These are phyloP conservation scores for Leuciscus idus DNA, from an alignment of 2,113 vertebrate species.

Conservation along the genomic window DNA sequence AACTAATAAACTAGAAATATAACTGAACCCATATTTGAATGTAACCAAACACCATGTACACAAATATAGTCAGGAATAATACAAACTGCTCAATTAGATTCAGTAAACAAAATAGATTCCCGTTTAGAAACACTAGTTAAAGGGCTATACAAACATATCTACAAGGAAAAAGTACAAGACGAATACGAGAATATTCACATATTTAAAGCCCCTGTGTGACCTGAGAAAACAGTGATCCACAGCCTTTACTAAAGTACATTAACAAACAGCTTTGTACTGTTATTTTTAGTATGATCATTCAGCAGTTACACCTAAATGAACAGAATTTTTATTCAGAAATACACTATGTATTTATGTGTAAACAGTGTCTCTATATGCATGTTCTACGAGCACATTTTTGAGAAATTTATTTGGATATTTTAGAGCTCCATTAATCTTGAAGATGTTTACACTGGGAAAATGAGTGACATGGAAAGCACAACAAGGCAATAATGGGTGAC, in stretches of 20 bases:
- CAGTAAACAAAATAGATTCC: slow-evolving; percentile 53
- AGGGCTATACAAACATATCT: slow-evolving; percentile 33
- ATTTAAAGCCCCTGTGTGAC: not conserved
- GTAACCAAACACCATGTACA: slow-evolving; percentile 39
- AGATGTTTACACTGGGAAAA: not conserved
- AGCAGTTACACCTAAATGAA: not conserved
- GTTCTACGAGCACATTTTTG: not conserved
- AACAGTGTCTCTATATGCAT: not conserved
- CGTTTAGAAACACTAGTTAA: slow-evolving; percentile 23
- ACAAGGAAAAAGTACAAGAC: slow-evolving; percentile 32
- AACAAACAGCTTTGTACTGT: not conserved
- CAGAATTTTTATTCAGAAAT: not conserved
- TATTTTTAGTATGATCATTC: not conserved
- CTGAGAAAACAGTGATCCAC: slow-evolving; percentile 21
- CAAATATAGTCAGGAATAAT: slow-evolving; percentile 45
- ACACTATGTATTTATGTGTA: not conserved
- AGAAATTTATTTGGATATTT: not conserved
- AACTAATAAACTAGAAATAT: slow-evolving; percentile 28
- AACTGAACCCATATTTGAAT: slow-evolving; percentile 22
- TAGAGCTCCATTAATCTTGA: not conserved
- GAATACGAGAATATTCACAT: slow-evolving; percentile 13
- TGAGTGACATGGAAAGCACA: not conserved
- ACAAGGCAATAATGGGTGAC: not conserved
- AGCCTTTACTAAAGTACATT: not conserved
- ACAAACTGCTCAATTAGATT: slow-evolving; percentile 38